Percentiles rank a stretch among this genome's conserved stretches.
These are phyloP conservation scores for Sarcophaga bullata DNA, from an alignment of 1,140 invertebrate species.

Conservation along the genomic window DNA sequence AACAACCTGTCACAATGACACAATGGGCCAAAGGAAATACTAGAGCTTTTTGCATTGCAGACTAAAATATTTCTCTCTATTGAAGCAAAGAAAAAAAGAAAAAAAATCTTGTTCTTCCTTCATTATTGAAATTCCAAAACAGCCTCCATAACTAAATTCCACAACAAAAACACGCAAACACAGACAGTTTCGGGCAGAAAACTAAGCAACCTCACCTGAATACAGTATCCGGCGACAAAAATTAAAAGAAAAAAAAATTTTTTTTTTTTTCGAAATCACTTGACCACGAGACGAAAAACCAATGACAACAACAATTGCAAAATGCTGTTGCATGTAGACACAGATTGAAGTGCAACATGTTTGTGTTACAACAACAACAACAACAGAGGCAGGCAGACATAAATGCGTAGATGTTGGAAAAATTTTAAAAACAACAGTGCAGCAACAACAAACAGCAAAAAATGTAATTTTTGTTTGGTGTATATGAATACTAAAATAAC, in stretches of 20 bases:
- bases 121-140: background rate
- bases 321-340: background rate
- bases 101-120: too few relatives aligned
- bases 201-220: background rate
- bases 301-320: background rate
- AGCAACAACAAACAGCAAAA: too few relatives aligned
- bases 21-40: too few relatives aligned
- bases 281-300: background rate
- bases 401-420: background rate
- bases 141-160: background rate
- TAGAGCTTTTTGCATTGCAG: too few relatives aligned
- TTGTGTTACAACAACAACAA: too few relatives aligned
- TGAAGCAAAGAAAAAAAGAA: too few relatives aligned
- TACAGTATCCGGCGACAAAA: background rate
- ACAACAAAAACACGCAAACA: background rate
- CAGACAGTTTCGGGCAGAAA: background rate
- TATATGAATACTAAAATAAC: background rate
- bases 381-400: background rate
- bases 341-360: too few relatives aligned
- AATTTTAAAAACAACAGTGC: too few relatives aligned
- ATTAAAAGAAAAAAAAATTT: too few relatives aligned
- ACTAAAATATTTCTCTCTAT: too few relatives aligned
- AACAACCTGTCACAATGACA: background rate
- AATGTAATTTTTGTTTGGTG: too few relatives aligned
- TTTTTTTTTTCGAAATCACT: too few relatives aligned